phyloP scores from a whole-genome alignment of 2,888 invertebrate species.

The Drosophila kambysellisi region DNA sequence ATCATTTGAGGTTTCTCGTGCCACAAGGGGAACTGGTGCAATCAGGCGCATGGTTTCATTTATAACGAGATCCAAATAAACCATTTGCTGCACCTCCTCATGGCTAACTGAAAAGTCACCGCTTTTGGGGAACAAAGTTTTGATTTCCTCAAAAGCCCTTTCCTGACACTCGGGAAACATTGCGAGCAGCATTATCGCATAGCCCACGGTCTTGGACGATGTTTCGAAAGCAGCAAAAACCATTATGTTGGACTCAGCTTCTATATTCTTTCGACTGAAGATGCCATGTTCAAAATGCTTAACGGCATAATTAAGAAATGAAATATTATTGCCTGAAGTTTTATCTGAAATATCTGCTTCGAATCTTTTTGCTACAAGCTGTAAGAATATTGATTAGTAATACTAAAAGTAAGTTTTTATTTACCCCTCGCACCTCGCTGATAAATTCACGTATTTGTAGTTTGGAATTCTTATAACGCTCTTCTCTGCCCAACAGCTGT shows the following conservation, averaged over 20 bases:
- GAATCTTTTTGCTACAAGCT: conserved; percentile 5
- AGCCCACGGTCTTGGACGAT: neutral
- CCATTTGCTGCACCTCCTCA: conserved; percentile 15
- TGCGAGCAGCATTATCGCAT: conserved; percentile 20
- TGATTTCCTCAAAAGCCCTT: conserved; percentile 18
- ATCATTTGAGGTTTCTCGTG: conserved; percentile 1
- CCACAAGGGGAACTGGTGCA: conserved; percentile 20
- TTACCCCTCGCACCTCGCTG: conserved; percentile 2
- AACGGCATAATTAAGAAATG: conserved; percentile 10
- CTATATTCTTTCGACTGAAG: neutral
- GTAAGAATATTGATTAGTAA: neutral
- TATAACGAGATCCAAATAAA: conserved; percentile 19
- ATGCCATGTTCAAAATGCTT: neutral
- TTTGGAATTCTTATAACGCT: conserved; percentile 2
- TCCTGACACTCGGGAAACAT: conserved; percentile 30
- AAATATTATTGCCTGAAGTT: neutral
- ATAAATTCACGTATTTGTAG: neutral
- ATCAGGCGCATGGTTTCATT: conserved; percentile 19
- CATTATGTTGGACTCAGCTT: conserved; percentile 9
- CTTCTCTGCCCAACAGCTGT: conserved; percentile 14
- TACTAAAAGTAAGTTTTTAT: no score
- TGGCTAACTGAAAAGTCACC: conserved; percentile 13
- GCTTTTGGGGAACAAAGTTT: neutral
- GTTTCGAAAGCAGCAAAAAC: conserved; percentile 23
- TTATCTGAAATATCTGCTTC: neutral